These are phyloP conservation scores for Papilio aristodemus DNA, from an alignment of 1,140 invertebrate genomes.

Conservation along the genomic window DNA sequence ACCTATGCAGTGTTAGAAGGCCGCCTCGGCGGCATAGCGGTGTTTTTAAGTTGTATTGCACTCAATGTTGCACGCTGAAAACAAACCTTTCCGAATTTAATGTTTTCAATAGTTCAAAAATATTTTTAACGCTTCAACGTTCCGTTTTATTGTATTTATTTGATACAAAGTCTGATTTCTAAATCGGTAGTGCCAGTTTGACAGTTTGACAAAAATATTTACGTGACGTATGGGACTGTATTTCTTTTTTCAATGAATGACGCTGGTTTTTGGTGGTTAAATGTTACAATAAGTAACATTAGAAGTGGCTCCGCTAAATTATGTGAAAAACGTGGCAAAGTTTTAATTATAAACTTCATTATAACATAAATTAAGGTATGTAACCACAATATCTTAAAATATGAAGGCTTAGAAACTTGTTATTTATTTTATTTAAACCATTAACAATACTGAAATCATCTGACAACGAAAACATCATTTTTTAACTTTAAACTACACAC, in stretches of 20 bases:
- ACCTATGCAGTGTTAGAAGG: conserved; percentile 72
- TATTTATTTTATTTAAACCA: neutral
- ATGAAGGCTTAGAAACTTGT: neutral
- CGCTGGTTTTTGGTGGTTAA: conserved; percentile 34
- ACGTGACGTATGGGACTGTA: conserved; percentile 51
- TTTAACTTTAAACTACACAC: too few relatives aligned
- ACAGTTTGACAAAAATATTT: conserved; percentile 72
- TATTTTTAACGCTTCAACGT: conserved; percentile 25
- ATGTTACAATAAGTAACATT: conserved; percentile 35
- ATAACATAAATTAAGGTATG: conserved; percentile 23
- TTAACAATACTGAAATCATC: neutral
- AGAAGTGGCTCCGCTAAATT: conserved; percentile 34
- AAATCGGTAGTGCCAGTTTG: conserved; percentile 56
- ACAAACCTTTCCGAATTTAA: conserved; percentile 31
- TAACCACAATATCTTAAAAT: conserved; percentile 4
- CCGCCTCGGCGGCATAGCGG: conserved; percentile 61
- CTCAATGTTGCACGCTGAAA: conserved; percentile 26
- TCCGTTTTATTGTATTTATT: conserved; percentile 36
- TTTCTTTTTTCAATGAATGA: conserved; percentile 38
- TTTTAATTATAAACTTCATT: neutral
- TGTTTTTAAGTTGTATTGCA: conserved; percentile 45
- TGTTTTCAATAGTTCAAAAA: conserved; percentile 38
- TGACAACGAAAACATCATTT: neutral
- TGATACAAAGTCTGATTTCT: conserved; percentile 37
- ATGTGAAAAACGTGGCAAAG: conserved; percentile 35